These are phyloP conservation scores for Syritta pipiens DNA, from an alignment of 2,888 invertebrate genomes.

Conservation along the genomic window DNA sequence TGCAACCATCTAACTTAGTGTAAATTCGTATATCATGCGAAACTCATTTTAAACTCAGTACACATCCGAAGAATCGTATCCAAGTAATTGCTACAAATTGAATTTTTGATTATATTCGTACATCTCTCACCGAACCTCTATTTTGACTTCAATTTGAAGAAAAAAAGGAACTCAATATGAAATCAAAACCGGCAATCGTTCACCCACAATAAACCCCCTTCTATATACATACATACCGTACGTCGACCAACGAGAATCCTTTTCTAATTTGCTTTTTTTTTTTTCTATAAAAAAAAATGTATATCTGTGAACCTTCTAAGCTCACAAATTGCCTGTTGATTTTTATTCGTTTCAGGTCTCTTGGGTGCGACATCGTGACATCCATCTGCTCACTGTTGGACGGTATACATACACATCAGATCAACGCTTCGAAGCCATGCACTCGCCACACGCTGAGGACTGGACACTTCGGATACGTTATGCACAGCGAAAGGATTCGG, in stretches of 20 bases:
- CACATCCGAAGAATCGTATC: background rate
- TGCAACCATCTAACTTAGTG: no score
- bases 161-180: background rate
- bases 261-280: background rate
- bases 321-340: constrained; percentile 29
- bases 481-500: constrained; percentile 87
- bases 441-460: constrained; percentile 92
- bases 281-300: background rate
- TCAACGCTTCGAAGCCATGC: constrained; percentile 92
- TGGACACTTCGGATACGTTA: constrained; percentile 90
- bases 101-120: background rate
- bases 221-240: background rate
- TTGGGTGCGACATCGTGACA: constrained; percentile 88
- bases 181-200: constrained; percentile 14
- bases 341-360: constrained; percentile 82
- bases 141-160: background rate
- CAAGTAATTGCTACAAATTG: constrained; percentile 13
- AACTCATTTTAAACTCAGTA: background rate
- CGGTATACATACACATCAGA: constrained; percentile 89
- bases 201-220: background rate
- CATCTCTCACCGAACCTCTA: background rate
- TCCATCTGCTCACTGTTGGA: constrained; percentile 87
- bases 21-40: no score
- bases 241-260: constrained; percentile 4
- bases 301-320: background rate